Conservation (phyloP, 2,888 invertebrate genomes). For the Xestia sexstrigata region DNA sequence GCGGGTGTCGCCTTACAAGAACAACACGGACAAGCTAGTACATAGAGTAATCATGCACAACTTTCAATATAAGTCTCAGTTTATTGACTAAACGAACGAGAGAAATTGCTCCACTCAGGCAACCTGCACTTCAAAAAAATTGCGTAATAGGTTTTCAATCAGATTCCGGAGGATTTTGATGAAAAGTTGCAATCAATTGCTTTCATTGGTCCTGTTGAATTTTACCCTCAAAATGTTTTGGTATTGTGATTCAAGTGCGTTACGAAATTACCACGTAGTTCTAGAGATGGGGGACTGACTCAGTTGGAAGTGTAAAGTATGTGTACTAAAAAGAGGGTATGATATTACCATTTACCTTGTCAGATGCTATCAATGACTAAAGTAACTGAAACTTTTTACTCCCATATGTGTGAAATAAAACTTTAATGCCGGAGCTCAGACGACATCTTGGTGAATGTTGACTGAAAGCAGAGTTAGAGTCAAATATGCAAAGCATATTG, state of each 20-base stretch:
- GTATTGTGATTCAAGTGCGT: not conserved
- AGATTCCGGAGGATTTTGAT: not conserved
- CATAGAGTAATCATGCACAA: conserved; percentile 19
- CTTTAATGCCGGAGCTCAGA: not conserved
- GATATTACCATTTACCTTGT: not conserved
- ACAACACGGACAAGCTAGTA: conserved; percentile 14
- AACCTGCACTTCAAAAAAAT: not conserved
- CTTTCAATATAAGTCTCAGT: too few species aligned
- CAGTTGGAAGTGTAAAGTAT: not conserved
- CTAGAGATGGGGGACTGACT: not conserved
- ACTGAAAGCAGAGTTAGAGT: not conserved
- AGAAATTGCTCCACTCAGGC: not conserved
- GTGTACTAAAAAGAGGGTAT: not conserved
- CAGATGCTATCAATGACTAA: not conserved
- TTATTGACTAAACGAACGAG: not conserved
- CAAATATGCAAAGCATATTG: not conserved
- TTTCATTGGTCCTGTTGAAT: not conserved
- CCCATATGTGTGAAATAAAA: not conserved
- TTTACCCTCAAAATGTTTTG: not conserved
- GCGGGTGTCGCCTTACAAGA: conserved; percentile 56
- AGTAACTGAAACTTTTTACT: not conserved
- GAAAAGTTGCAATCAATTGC: not conserved
- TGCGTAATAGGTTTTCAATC: not conserved
- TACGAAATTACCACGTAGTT: not conserved
- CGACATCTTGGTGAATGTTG: not conserved